phyloP scores from a whole-genome alignment of 2,888 invertebrate genomes.

The Drosophila bunnanda region DNA sequence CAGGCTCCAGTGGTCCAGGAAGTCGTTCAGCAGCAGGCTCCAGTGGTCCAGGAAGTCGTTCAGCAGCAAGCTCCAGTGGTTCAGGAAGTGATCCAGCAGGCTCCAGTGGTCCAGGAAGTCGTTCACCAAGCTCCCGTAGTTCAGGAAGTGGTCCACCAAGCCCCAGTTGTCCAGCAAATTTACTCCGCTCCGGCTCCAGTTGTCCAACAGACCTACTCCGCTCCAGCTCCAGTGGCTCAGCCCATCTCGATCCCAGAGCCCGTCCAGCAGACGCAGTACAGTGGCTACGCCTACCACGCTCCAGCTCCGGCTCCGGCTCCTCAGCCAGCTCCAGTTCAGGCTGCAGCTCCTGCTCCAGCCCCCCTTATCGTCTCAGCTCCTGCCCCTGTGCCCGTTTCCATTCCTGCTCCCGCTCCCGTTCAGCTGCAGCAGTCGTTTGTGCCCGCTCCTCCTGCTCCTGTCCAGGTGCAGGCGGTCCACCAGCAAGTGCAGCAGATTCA shows the following conservation, averaged over 20 bases:
- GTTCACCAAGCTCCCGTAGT: neutral
- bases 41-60: neutral
- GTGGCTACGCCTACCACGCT: slow-evolving; percentile 32
- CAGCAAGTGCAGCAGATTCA: neutral
- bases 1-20: neutral
- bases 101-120: neutral
- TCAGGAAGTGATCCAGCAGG: neutral
- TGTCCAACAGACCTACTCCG: slow-evolving; percentile 44
- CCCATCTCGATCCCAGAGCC: slow-evolving; percentile 15
- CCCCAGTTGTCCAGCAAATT: slow-evolving; percentile 33
- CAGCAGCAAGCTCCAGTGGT: neutral
- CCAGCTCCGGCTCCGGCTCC: neutral
- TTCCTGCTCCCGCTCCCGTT: slow-evolving; percentile 29
- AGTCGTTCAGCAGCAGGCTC: neutral
- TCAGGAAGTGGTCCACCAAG: slow-evolving; percentile 5
- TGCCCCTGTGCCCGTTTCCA: slow-evolving; percentile 11
- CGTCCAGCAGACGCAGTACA: slow-evolving; percentile 22
- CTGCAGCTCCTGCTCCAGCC: slow-evolving; percentile 27
- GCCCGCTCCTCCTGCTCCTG: slow-evolving; percentile 42
- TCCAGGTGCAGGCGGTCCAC: slow-evolving; percentile 26
- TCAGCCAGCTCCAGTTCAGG: slow-evolving; percentile 10
- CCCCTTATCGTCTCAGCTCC: slow-evolving; percentile 17
- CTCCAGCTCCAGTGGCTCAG: slow-evolving; percentile 41
- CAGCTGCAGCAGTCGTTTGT: slow-evolving; percentile 49
- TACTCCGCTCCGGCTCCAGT: slow-evolving; percentile 30